These are phyloP conservation scores for Argynnis bischoffii DNA, from an alignment of 2,888 invertebrate species.

Conservation along the genomic window DNA sequence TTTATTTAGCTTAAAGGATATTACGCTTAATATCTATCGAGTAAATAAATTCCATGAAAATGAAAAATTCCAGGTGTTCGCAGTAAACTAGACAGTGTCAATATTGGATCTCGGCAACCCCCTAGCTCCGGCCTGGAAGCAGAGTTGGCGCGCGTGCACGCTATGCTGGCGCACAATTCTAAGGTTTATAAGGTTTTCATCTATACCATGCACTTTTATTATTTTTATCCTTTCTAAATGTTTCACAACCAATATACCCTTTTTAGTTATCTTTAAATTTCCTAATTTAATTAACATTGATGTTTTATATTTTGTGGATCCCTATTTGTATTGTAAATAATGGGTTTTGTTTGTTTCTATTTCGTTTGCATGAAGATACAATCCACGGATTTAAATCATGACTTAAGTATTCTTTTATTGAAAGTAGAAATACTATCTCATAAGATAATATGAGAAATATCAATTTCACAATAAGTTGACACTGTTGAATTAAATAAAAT, in stretches of 20 bases:
- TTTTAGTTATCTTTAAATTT: neutral
- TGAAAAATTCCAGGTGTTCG: constrained; percentile 61
- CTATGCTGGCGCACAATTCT: constrained; percentile 94
- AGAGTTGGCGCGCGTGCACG: constrained; percentile 92
- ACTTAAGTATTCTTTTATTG: too few relatives aligned
- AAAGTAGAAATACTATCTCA: too few relatives aligned
- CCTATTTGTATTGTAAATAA: neutral
- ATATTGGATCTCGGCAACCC: constrained; percentile 45
- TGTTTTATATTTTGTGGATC: too few relatives aligned
- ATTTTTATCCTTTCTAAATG: constrained; percentile 31
- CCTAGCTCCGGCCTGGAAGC: constrained; percentile 83
- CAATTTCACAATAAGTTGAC: too few relatives aligned
- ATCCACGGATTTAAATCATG: too few relatives aligned
- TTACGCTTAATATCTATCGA: too few relatives aligned
- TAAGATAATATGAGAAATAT: too few relatives aligned
- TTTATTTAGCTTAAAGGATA: too few relatives aligned
- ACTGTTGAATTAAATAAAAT: too few relatives aligned
- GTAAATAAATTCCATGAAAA: neutral
- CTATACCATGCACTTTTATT: constrained; percentile 80
- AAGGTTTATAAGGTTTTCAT: constrained; percentile 89
- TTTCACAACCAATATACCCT: neutral
- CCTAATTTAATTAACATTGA: neutral
- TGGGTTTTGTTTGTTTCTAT: too few relatives aligned
- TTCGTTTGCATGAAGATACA: too few relatives aligned
- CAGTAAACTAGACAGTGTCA: constrained; percentile 63